Base-by-base conservation (phyloP, 2,888 invertebrate genomes). In the Punctoribates punctum region DNA sequence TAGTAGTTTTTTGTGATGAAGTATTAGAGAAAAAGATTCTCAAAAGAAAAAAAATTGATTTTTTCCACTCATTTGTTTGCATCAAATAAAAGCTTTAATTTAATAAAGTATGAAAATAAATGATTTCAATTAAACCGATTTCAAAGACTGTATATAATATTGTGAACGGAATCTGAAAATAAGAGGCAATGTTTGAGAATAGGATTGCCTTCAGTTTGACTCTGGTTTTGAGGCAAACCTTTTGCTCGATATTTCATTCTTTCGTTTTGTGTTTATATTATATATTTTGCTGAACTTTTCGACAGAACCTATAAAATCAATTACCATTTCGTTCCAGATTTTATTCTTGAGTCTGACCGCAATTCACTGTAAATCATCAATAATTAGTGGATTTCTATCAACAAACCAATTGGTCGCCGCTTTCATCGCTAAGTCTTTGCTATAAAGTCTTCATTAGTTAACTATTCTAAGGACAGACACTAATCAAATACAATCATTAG, bases 401-500 rank as follows among this genome's bases (percentile, higher is more conserved):
- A 20, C 54, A 25, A 54, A 54, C n/a, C 54, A 54, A 54, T 25
- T 54, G 25, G n/a, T 54, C 20, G 20, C 6, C 25, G 6, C 54
- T 54, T 54, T 54, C 54, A 8, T 23, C 1, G 42, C 5, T 20
- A 54, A 54, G 54, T 6, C 54, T 23, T 54, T 54, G n/a, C 20
- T n/a, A 11, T 42, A 42, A 42, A 42, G 42, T 42, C 42, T 42
- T 42, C 42, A 42, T 42, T 42, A 42, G 42, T 42, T 11, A 25
- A 23, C 20, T 54, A 25, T 54, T 54, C 25, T 54, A 54, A 54
- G 54, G 54, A 54, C 54, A 54, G n/a, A 54, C 54, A 11, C 54
- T 54, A 54, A 54, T 54, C 25, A 54, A 54, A 54, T 54, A 54
- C 54, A 54, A 54, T 54, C 54, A 54, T 54, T 54, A 54, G 54